Evolutionary conservation across 1,140 invertebrate genomes (phyloP).

Genomic region (Zaprionus inermis): DNA sequence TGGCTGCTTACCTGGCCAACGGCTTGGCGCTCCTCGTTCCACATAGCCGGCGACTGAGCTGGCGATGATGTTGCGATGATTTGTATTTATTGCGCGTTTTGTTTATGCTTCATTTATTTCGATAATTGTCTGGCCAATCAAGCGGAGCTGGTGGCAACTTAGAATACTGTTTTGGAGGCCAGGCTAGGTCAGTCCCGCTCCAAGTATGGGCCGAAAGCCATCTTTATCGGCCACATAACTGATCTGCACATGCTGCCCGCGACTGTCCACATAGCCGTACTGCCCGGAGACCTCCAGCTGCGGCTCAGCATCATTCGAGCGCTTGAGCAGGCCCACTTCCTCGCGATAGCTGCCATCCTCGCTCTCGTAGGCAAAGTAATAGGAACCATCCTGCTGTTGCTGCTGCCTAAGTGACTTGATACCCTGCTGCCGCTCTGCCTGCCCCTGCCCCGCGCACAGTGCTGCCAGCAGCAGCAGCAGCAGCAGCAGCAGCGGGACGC

Average conservation of each 20-base stretch:
- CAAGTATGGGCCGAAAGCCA: slow-evolving; percentile 86
- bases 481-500: too few species aligned
- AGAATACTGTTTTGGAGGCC: neutral
- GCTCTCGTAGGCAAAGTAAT: slow-evolving; percentile 70
- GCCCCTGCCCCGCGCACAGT: slow-evolving; percentile 16
- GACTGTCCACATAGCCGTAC: slow-evolving; percentile 87
- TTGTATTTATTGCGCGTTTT: slow-evolving; percentile 40
- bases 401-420: slow-evolving; percentile 56
- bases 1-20: slow-evolving; percentile 25
- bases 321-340: slow-evolving; percentile 65
- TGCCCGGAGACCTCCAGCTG: slow-evolving; percentile 83
- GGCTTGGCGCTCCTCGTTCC: slow-evolving; percentile 44
- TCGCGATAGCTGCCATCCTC: slow-evolving; percentile 75
- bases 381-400: slow-evolving; percentile 75
- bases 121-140: slow-evolving; percentile 4
- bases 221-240: slow-evolving; percentile 88
- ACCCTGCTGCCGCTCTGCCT: neutral
- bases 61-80: slow-evolving; percentile 28
- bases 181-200: neutral
- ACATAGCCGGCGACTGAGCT: slow-evolving; percentile 48
- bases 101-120: slow-evolving; percentile 42
- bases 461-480: neutral
- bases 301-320: slow-evolving; percentile 35
- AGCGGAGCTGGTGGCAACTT: neutral
- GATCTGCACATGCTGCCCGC: slow-evolving; percentile 89